Evolutionary conservation across 2,797 vertebrate genomes (phyloP), one percentile per base, ranked within the genome.

Genomic region (Echeneis naucrates): DNA sequence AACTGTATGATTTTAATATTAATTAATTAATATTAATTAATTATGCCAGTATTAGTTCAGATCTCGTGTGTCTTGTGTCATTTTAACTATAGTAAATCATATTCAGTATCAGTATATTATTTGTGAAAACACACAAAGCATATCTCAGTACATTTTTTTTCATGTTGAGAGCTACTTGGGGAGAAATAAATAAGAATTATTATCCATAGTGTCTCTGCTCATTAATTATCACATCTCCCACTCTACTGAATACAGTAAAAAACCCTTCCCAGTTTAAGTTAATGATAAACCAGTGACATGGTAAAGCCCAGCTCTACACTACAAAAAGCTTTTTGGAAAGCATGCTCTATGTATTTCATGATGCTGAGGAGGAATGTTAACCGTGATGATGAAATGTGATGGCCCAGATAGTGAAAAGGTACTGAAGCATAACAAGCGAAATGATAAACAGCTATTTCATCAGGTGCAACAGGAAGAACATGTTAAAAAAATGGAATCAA

Each of bases 361-460:
- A 86, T 45, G 48, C 76, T 51, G 66, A 79, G 11, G 47, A 75
- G 64, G 80, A 81, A 85, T 80, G 80, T 84, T 82, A 88, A 86
- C 86, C 77, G 72, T 82, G 81, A 76, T 45, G 42, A 87, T 85
- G 87, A 58, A 72, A 88, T 88, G 83, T 45, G 78, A 91, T 88
- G 85, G 77, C 63, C 48, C 70, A 83, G 71, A 59, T 13, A 75
- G 78, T 4, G 30, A 64, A 55, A 58, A 67, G 53, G 70, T 74
- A 77, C 44, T 75, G 71, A 82, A 86, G 82, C 54, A 24, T 56
- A 82, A 87, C 78, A 83, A 76, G 82, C 58, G 71, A 72, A 89
- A 87, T 78, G 83, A 84, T 75, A 64, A 90, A 91, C 89, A 87
- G 87, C 87, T 77, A 81, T 89, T 89, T 90, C 89, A 89, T 90